Conservation (phyloP, 1,140 invertebrate species). For the Drosophila elegans region DNA sequence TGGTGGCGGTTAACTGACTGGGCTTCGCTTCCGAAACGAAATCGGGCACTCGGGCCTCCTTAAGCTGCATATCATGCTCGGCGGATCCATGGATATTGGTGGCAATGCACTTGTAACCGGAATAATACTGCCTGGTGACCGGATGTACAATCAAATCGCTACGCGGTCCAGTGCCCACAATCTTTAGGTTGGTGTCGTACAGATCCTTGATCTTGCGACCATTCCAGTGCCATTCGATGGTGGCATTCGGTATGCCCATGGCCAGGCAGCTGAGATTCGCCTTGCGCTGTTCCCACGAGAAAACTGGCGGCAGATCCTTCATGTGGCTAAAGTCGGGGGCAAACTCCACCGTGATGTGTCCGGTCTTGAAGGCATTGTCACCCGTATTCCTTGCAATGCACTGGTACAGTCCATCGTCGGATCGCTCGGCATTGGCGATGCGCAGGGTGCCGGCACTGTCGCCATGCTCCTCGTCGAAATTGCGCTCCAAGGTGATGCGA, state of each 20-base stretch:
- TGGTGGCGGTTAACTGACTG: conserved; percentile 91
- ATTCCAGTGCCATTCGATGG: conserved; percentile 92
- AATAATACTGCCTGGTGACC: conserved; percentile 88
- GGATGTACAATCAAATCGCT: conserved; percentile 90
- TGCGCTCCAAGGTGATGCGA: conserved; percentile 87
- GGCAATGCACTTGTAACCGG: conserved; percentile 92
- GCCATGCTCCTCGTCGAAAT: conserved; percentile 86
- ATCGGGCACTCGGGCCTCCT: conserved; percentile 88
- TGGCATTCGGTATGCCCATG: conserved; percentile 92
- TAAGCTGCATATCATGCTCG: conserved; percentile 89
- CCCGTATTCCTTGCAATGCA: conserved; percentile 93
- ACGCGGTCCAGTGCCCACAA: conserved; percentile 88
- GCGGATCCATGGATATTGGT: conserved; percentile 90
- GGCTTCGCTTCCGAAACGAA: conserved; percentile 86
- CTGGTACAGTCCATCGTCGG: conserved; percentile 95
- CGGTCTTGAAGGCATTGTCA: conserved; percentile 90
- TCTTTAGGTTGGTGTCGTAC: conserved; percentile 86
- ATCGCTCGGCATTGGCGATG: conserved; percentile 87
- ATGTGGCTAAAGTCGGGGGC: conserved; percentile 92
- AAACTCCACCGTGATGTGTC: conserved; percentile 94
- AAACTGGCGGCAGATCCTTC: conserved; percentile 88
- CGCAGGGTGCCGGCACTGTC: conserved; percentile 88
- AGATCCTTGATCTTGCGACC: conserved; percentile 86
- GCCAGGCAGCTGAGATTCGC: conserved; percentile 95
- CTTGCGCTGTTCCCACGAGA: conserved; percentile 92